phyloP scores from a whole-genome alignment of 2,113 vertebrate species.

The Phoenicopterus ruber region DNA sequence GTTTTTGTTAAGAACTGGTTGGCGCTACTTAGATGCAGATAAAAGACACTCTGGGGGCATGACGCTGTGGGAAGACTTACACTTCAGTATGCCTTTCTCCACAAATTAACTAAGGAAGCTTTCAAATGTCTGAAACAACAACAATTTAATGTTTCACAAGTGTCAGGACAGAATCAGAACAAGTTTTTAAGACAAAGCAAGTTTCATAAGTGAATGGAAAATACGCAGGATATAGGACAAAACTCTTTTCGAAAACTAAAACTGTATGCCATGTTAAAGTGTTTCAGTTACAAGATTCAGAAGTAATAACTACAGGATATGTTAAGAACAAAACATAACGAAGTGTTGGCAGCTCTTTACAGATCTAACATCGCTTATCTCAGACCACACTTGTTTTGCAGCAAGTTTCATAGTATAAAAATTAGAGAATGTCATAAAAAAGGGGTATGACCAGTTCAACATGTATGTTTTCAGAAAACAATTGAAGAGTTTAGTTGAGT shows the following conservation, averaged over 20 bases:
- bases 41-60: neutral
- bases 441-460: neutral
- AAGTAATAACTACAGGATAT: conserved; percentile 18
- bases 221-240: conserved; percentile 52
- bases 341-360: neutral
- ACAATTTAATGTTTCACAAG: conserved; percentile 57
- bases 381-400: neutral
- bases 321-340: conserved; percentile 29
- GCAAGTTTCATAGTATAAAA: neutral
- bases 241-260: conserved; percentile 30
- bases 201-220: conserved; percentile 33
- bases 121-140: conserved; percentile 30
- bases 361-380: neutral
- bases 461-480: neutral
- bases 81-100: neutral
- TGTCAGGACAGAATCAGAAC: conserved; percentile 55
- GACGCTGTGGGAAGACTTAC: neutral
- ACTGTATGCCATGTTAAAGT: neutral
- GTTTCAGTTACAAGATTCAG: conserved; percentile 52
- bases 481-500: neutral
- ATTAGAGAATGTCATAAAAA: neutral
- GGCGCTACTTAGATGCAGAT: neutral
- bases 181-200: conserved; percentile 49
- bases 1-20: neutral
- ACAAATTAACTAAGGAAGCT: conserved; percentile 26